Evolutionary conservation across 2,113 vertebrate genomes (phyloP).

Genomic region (Phaethornis superciliosus): DNA sequence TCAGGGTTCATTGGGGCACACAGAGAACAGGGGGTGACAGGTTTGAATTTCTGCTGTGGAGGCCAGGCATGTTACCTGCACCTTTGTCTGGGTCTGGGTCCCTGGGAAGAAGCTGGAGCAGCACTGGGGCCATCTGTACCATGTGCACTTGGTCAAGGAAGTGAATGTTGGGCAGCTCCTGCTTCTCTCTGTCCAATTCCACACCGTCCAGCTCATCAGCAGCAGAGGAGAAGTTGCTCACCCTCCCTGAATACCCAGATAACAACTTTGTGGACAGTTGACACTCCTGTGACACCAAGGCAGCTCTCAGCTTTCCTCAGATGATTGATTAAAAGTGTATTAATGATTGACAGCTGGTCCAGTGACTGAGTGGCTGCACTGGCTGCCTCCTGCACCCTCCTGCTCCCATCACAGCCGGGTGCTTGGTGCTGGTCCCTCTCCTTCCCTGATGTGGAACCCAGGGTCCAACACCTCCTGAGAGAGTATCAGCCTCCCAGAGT

Average conservation of each 20-base stretch:
- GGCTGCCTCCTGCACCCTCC: neutral
- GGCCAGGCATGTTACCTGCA: fast-evolving
- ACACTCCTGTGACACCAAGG: neutral
- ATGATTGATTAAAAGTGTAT: slow-evolving; percentile 20
- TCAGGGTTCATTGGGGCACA: fast-evolving
- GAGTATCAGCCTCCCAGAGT: neutral
- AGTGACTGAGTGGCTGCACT: neutral
- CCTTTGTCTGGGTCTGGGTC: neutral
- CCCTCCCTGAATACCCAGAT: neutral
- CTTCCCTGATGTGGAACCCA: neutral
- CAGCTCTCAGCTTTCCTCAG: neutral
- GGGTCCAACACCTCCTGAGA: neutral
- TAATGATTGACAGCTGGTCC: neutral
- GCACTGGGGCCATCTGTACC: neutral
- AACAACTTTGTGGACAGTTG: neutral
- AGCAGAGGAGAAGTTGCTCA: neutral
- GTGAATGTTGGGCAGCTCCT: neutral
- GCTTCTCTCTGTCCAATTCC: neutral
- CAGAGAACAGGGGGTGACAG: fast-evolving
- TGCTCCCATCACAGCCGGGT: fast-evolving
- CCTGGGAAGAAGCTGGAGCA: too few relatives aligned
- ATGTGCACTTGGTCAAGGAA: neutral
- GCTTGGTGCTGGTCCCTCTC: neutral
- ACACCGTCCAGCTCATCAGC: neutral
- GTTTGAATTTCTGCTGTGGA: fast-evolving